Evolutionary conservation across 2,797 vertebrate genomes (phyloP).

Genomic region (Tolypeutes matacus): DNA sequence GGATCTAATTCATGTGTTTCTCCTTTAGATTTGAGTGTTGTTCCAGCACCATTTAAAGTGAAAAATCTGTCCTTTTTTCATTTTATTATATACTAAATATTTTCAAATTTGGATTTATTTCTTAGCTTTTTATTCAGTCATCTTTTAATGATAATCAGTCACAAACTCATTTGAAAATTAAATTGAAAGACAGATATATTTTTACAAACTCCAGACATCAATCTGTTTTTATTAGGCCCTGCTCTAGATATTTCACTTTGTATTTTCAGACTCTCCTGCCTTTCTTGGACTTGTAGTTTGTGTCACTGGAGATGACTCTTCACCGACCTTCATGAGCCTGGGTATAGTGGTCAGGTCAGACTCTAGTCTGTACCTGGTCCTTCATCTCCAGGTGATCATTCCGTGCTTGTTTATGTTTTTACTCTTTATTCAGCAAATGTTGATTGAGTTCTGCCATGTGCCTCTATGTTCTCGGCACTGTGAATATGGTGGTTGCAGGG

Average conservation of each 20-base stretch:
- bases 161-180: slow-evolving; percentile 19
- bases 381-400: neutral
- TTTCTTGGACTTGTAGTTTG: slow-evolving; percentile 16
- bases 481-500: neutral
- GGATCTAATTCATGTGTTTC: neutral
- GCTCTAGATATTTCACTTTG: neutral
- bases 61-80: neutral
- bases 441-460: neutral
- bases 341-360: neutral
- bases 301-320: neutral
- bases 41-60: neutral
- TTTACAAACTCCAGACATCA: neutral
- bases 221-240: neutral
- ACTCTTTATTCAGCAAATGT: neutral
- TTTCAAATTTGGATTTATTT: neutral
- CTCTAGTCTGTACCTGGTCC: neutral
- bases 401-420: neutral
- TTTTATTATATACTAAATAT: neutral
- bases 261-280: neutral
- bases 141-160: neutral
- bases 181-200: neutral
- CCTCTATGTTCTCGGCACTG: neutral
- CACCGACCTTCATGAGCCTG: neutral
- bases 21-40: neutral
- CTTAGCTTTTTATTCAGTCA: neutral